Base-by-base conservation (phyloP, 2,113 vertebrate species). In the Eretmochelys imbricata region DNA sequence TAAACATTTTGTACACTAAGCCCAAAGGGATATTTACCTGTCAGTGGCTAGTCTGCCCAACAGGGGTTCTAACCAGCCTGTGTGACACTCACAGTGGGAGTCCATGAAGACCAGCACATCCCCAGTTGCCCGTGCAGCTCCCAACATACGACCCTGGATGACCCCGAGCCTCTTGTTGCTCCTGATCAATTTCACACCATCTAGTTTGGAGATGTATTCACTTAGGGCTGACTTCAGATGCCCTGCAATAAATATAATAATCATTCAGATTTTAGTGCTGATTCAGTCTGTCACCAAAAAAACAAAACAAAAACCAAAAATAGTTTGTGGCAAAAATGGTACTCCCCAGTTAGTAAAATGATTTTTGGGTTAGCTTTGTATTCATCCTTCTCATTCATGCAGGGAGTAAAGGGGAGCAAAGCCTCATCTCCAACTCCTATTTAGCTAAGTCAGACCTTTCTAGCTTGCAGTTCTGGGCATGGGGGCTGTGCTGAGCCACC, bases 81-180 rank as follows among this genome's bases (percentile, higher is more conserved):
- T 98, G 92, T 99, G 98, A 79, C 99, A 99, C 93, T 99, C 99
- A 38, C 99, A 99, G 97, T 99, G 99, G 5, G 99, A 98, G 84
- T 99, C 99, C 98, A 99, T 99, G 97, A 99, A 99, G 96, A 99
- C 90, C 16, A 99, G 96, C 82, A 99, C 98, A 0, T 99, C 99
- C 4, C 99, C 99, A 0, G 97, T 93, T 46, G 99, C 99, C 81
- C 98, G 96, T 85, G 98, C 97, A 24, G 99, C 99, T 55, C 99
- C 99, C 22, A 99, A 96, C 97, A 98, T 98, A 42, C 98, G 98
- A 53, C 99, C 99, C 59, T 98, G 94, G 29, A 98, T 98, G 22
- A 98, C 96, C 0, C 99, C 99, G 55, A 99, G 97, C 69, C 98
- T 98, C 89, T 97, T 98, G 87, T 97, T 98, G 97, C 99, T 99